A percentile compares a stretch with the other conserved stretches of the same genome.
Conservation (phyloP, 2,888 invertebrate species). For the Terebella lapidaria region DNA sequence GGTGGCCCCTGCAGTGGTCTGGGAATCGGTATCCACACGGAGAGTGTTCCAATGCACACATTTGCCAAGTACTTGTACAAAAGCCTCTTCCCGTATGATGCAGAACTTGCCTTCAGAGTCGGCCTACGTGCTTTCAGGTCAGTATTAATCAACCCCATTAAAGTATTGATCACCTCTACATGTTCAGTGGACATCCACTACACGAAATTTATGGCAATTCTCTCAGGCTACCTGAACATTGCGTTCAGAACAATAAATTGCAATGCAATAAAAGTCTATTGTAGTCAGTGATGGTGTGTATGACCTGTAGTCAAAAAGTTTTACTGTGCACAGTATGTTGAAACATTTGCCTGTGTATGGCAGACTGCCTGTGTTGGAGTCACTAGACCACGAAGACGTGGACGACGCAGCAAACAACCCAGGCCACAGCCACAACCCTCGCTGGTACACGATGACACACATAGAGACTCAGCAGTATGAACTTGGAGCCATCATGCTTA, state of each 20-base stretch:
- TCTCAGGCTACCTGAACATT: too few relatives aligned
- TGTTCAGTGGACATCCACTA: too few relatives aligned
- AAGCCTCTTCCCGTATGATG: slow-evolving; percentile 69
- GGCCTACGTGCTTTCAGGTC: slow-evolving; percentile 73
- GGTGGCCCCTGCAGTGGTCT: slow-evolving; percentile 73
- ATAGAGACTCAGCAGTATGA: slow-evolving; percentile 77
- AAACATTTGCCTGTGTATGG: too few relatives aligned
- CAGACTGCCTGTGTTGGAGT: slow-evolving; percentile 71
- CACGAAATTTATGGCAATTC: too few relatives aligned
- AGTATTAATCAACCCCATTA: too few relatives aligned
- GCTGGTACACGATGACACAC: slow-evolving; percentile 77
- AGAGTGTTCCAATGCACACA: slow-evolving; percentile 79
- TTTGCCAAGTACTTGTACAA: slow-evolving; percentile 77
- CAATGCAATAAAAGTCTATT: too few relatives aligned
- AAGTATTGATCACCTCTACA: too few relatives aligned
- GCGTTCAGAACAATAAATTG: too few relatives aligned
- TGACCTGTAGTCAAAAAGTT: too few relatives aligned
- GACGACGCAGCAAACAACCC: slow-evolving; percentile 44
- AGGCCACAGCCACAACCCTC: slow-evolving; percentile 62
- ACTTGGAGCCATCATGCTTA: slow-evolving; percentile 71
- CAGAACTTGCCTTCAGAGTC: slow-evolving; percentile 74
- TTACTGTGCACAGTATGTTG: too few relatives aligned
- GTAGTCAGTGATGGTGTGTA: too few relatives aligned
- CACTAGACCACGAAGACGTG: slow-evolving; percentile 62
- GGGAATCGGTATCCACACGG: slow-evolving; percentile 70